Conservation (phyloP, 2,888 invertebrate species). For the Mesorhabditis sp. region DNA sequence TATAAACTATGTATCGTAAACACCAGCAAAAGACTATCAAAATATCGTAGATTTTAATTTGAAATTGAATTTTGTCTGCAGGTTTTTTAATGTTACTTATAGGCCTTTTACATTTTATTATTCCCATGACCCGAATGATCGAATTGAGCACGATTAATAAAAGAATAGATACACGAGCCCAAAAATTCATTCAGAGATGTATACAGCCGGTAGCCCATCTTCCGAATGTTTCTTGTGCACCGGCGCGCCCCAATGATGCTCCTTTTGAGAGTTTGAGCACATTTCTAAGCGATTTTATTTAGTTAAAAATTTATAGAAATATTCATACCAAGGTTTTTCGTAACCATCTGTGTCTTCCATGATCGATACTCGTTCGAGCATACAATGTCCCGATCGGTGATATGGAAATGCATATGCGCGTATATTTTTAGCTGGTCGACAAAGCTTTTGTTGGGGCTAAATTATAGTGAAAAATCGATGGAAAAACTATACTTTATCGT, state of each 20-base stretch:
- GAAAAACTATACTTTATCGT: not conserved
- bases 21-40: too few species aligned
- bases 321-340: not conserved
- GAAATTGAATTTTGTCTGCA: too few species aligned
- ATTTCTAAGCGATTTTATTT: not conserved
- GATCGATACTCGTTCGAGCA: not conserved
- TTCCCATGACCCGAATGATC: too few species aligned
- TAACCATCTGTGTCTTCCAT: not conserved
- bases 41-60: too few species aligned
- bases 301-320: not conserved
- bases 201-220: not conserved
- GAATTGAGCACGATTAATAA: too few species aligned
- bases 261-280: not conserved
- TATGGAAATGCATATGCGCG: not conserved
- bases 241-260: slow-evolving; percentile 5
- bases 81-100: too few species aligned
- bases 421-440: not conserved
- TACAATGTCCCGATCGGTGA: not conserved
- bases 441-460: not conserved
- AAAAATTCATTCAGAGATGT: not conserved
- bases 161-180: too few species aligned
- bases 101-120: too few species aligned
- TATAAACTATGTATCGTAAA: too few species aligned
- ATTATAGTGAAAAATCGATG: not conserved
- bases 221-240: not conserved